phyloP scores from a whole-genome alignment of 1,140 invertebrate genomes.

The Apis mellifera region DNA sequence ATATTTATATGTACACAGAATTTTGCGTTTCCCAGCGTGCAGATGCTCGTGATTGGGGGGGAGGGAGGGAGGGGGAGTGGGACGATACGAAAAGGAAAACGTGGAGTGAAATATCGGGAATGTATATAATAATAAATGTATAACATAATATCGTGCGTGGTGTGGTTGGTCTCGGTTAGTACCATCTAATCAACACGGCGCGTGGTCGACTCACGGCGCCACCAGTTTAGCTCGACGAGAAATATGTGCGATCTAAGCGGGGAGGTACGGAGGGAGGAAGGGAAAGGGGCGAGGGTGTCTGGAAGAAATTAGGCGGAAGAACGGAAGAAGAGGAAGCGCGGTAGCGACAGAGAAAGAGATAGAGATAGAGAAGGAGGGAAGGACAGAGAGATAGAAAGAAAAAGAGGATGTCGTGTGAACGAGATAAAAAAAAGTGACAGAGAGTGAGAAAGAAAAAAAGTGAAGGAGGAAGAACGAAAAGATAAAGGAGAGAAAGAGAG shows the following conservation, averaged over 20 bases:
- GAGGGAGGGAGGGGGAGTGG: not conserved
- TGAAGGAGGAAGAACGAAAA: slow-evolving; percentile 21
- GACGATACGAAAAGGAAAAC: slow-evolving; percentile 12
- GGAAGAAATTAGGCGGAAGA: slow-evolving; percentile 54
- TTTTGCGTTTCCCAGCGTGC: slow-evolving; percentile 69
- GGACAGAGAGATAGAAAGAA: slow-evolving; percentile 9
- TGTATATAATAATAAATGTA: not conserved
- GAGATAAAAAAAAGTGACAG: slow-evolving; percentile 35
- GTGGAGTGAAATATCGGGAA: not conserved
- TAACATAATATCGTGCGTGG: slow-evolving; percentile 55
- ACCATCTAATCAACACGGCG: slow-evolving; percentile 65
- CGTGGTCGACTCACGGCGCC: slow-evolving; percentile 57
- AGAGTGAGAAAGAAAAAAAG: slow-evolving; percentile 31
- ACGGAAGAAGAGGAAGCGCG: slow-evolving; percentile 37
- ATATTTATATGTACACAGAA: slow-evolving; percentile 74
- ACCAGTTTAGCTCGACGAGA: slow-evolving; percentile 63
- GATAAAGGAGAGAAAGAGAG: slow-evolving; percentile 34
- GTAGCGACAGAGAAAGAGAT: slow-evolving; percentile 42
- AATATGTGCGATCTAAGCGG: slow-evolving; percentile 73
- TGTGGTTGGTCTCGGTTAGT: slow-evolving; percentile 71
- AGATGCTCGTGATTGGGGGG: slow-evolving; percentile 46
- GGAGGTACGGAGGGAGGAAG: too few relatives aligned
- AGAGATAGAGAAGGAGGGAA: slow-evolving; percentile 28
- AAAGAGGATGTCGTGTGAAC: not conserved
- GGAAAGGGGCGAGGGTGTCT: slow-evolving; percentile 48